Base-by-base conservation (phyloP, 1,140 invertebrate genomes). In the Condylostylus longicornis region DNA sequence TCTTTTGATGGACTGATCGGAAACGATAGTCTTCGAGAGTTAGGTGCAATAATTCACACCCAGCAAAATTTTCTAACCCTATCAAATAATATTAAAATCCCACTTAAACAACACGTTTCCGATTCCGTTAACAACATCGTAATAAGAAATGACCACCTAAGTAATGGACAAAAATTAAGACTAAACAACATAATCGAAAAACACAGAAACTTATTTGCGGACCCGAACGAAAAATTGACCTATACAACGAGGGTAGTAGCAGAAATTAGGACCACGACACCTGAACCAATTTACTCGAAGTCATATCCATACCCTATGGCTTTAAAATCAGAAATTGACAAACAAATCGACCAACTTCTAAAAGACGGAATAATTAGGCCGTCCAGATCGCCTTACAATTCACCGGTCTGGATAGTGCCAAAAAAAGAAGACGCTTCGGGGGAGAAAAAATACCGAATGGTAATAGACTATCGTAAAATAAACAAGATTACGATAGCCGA, bases 401-500 rank as follows among this genome's bases (percentile, higher is more conserved):
- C 33, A 29, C 33, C 25, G 14, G n/a, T 37, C 6, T 37, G 35
- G 35, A 37, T 37, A 23, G 22, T 37, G n/a, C 35, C 35, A 14
- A 37, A 37, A 27, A 37, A 37, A 37, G 9, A 57, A 62, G 25
- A 48, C 53, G 12, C 13, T 10, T 27, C 33, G 21, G 18, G 23
- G 9, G 13, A 23, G 17, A 9, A 27, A 37, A 23, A 28, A 27
- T 37, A 23, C 14, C 21, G 22, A 17, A 15, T 37, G 7, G 25
- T 37, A 13, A 29, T 37, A 12, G 35, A 37, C 18, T 37, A 34
- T 8, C 13, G 38, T 4, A 43, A 41, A 30, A 8, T 41, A 10
- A 43, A 41, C 10, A 19, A 19, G n/a, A 15, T 37, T 13, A 40
- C 37, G 10, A 40, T 36, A 14, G 32, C 42, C 6, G 35, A 37